Evolutionary conservation across 2,888 invertebrate genomes (phyloP), one percentile per base, ranked within the genome.

Genomic region (Pristionchus arcanus): DNA sequence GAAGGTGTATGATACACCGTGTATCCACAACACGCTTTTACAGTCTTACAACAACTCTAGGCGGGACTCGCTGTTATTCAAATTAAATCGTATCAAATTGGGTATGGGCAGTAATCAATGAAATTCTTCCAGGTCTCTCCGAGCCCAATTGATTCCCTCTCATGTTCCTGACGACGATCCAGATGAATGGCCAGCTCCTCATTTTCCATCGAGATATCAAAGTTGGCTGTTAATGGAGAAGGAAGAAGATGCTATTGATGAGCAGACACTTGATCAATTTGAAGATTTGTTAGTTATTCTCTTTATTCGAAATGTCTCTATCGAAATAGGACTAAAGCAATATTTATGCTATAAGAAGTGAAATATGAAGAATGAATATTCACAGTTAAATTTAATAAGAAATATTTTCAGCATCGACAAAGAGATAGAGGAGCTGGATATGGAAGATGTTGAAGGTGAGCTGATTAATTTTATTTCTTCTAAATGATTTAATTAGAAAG

Each of bases 161-260:
- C n/a, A 25, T 21, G 59, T 19, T 37, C 85, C 85, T 1, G 85
- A 85, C 21, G 85, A 85, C 31, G 55, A 55, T 25, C 21, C 59
- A 11, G 85, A 85, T 31, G 85, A 55, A 11, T 85, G 85, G 85
- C 85, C 85, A 9, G 55, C 85, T 21, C 34, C 63, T 34, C 85
- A 85, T 59, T 34, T 85, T 3, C 34, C n/a, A 25, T 59, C 85
- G 49, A 55, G 85, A 63, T 85, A 85, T 55, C 59, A 63, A 31
- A 85, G 59, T 59, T 85, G 34, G 28, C 19, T 55, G 85, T 25
- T 59, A 37, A 55, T 85, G 85, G 55, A 85, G 85, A 63, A 25
- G 85, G 31, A 55, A 0, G 59, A 85, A 59, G 37, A 21, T 13
- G 31, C 3, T 0, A 85, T 85, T 21, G 59, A 59, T 25, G 55